A percentile compares a stretch with the other conserved stretches of the same genome.
These are phyloP conservation scores for Ctenosaura bakeri DNA, from an alignment of 2,797 vertebrate species.

Conservation along the genomic window DNA sequence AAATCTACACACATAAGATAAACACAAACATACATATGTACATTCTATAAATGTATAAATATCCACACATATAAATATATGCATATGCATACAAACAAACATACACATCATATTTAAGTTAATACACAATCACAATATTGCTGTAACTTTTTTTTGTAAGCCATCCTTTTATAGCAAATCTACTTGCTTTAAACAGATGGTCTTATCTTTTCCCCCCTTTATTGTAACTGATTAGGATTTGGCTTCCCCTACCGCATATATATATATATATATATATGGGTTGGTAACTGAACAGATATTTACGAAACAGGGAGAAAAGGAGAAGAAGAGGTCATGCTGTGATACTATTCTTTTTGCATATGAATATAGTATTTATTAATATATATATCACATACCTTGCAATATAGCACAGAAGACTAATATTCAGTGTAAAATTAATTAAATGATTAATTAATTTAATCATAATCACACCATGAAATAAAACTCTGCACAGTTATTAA, in stretches of 20 bases:
- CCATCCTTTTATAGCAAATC: constrained; percentile 76
- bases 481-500: constrained; percentile 48
- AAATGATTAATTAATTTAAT: constrained; percentile 74
- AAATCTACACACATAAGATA: constrained; percentile 45
- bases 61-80: constrained; percentile 39
- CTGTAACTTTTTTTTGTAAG: constrained; percentile 74
- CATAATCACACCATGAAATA: constrained; percentile 53
- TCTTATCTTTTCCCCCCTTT: constrained; percentile 69
- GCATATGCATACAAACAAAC: constrained; percentile 31
- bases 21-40: constrained; percentile 52
- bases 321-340: constrained; percentile 69
- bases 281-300: constrained; percentile 75
- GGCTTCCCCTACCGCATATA: constrained; percentile 76
- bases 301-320: constrained; percentile 35
- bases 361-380: constrained; percentile 51
- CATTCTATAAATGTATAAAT: constrained; percentile 34
- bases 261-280: constrained; percentile 59
- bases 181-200: constrained; percentile 80
- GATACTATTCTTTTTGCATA: constrained; percentile 68
- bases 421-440: constrained; percentile 64
- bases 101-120: constrained; percentile 48
- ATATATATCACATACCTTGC: constrained; percentile 53
- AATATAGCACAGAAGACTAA: constrained; percentile 58
- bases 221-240: constrained; percentile 82
- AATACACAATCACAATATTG: constrained; percentile 61